Percentiles rank a stretch among this genome's conserved stretches.
phyloP scores from a whole-genome alignment of 2,113 vertebrate species.

The Plecotus auritus region DNA sequence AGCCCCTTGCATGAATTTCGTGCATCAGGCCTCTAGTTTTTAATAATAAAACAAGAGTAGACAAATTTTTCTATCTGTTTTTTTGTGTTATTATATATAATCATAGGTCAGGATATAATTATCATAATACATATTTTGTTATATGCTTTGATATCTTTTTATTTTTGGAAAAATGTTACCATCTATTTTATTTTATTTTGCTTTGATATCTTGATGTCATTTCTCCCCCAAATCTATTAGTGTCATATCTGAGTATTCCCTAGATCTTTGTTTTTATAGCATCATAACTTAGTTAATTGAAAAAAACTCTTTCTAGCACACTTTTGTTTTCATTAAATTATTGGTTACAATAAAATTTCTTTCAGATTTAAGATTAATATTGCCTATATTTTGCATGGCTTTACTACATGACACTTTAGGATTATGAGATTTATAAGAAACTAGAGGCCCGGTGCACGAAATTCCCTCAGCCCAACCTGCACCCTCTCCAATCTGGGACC shows the following conservation, averaged over 20 bases:
- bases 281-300: neutral
- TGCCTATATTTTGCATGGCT: neutral
- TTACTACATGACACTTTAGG: neutral
- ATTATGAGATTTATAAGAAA: neutral
- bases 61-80: neutral
- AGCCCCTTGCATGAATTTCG: no score
- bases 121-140: neutral
- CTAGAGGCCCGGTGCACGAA: no score
- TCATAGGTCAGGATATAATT: neutral
- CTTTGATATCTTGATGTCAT: neutral
- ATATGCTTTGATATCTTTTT: neutral
- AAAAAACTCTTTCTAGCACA: neutral
- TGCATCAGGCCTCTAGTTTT: neutral
- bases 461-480: no score
- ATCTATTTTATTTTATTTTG: neutral
- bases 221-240: neutral
- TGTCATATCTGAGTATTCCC: neutral
- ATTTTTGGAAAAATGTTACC: no score
- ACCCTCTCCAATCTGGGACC: no score
- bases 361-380: neutral
- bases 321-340: slow-evolving; percentile 3
- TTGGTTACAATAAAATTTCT: neutral
- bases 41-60: neutral
- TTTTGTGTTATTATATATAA: neutral
- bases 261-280: neutral